A percentile compares a stretch with the other conserved stretches of the same genome.
phyloP scores from a whole-genome alignment of 2,797 vertebrate species.

The Heterohyrax brucei region DNA sequence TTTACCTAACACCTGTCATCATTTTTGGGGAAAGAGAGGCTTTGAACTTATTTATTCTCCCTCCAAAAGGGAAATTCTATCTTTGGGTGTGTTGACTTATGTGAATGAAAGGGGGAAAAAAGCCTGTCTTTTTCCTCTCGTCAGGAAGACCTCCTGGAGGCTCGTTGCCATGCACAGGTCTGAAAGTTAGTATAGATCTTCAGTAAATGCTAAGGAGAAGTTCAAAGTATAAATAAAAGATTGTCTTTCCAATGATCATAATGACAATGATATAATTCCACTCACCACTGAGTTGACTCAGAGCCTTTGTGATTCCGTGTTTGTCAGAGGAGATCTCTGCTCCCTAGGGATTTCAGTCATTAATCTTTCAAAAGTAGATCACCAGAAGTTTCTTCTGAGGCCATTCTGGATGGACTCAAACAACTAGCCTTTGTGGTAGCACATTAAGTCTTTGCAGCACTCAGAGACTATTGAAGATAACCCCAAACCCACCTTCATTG shows the following conservation, averaged over 20 bases:
- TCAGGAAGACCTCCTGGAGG: not conserved
- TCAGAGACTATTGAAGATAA: not conserved
- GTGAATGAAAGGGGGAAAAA: not conserved
- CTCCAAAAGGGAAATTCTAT: not conserved
- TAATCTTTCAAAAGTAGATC: no score
- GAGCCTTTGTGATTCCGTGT: no score
- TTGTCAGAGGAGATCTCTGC: no score
- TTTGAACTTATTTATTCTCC: not conserved
- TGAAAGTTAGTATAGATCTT: slow-evolving; percentile 41
- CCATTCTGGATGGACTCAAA: no score
- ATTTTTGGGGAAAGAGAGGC: not conserved
- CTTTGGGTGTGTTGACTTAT: slow-evolving; percentile 6
- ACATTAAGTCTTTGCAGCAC: no score
- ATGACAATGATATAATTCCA: not conserved
- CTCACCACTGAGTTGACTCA: no score
- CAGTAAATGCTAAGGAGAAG: not conserved
- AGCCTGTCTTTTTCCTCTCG: not conserved
- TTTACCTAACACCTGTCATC: not conserved
- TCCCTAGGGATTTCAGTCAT: no score
- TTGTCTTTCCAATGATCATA: not conserved
- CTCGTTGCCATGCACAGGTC: not conserved
- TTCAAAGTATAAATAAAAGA: not conserved
- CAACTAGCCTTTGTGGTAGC: no score
- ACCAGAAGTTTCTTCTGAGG: no score
- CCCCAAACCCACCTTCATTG: not conserved